These are phyloP conservation scores for Cygnus buccinator DNA, from an alignment of 2,113 vertebrate genomes.

Conservation along the genomic window DNA sequence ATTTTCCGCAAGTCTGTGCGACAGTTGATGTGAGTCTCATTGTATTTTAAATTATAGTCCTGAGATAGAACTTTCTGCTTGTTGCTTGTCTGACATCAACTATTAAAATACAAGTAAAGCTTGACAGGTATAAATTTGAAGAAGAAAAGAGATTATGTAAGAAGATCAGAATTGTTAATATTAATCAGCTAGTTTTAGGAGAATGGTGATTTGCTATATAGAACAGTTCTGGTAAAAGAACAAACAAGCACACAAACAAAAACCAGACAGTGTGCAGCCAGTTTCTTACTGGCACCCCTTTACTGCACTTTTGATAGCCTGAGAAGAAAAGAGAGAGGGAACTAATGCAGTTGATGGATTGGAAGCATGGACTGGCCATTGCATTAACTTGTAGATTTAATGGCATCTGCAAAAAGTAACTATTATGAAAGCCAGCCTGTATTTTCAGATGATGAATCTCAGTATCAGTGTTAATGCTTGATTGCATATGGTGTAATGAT, in stretches of 20 bases:
- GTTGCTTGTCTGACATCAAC: constrained; percentile 81
- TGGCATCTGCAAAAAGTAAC: neutral
- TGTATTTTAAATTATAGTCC: constrained; percentile 88
- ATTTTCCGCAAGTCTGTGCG: constrained; percentile 74
- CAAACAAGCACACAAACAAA: neutral
- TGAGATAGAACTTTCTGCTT: constrained; percentile 77
- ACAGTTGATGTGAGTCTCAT: constrained; percentile 82
- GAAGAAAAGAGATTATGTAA: constrained; percentile 81
- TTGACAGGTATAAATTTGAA: constrained; percentile 86
- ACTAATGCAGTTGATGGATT: neutral
- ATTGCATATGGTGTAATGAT: neutral
- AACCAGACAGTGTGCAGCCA: neutral
- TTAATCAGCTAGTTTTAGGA: constrained; percentile 56
- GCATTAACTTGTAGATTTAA: neutral
- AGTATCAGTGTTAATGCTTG: neutral
- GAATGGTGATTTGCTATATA: neutral
- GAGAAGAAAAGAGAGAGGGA: neutral
- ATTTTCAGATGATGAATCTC: neutral
- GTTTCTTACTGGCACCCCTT: neutral
- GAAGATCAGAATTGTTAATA: constrained; percentile 71
- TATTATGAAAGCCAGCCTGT: neutral
- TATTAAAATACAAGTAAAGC: constrained; percentile 82
- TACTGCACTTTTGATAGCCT: neutral
- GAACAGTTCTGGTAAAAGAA: neutral
- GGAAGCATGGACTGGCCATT: neutral